A percentile compares a stretch with the other conserved stretches of the same genome.
Evolutionary conservation across 1,140 invertebrate genomes (phyloP).

Genomic region (Colletes latitarsis): DNA sequence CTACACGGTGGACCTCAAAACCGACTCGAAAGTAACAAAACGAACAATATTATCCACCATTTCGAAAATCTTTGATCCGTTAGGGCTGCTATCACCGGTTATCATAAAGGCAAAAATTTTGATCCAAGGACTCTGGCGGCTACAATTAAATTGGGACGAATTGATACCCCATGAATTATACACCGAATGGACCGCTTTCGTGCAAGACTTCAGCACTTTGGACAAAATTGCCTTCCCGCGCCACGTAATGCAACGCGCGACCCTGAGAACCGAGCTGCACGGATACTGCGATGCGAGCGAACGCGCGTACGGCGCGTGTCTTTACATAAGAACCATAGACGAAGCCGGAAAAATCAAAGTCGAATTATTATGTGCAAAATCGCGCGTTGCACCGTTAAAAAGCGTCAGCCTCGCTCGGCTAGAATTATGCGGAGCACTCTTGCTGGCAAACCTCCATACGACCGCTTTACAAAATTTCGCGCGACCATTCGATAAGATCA

Average conservation of each 20-base stretch:
- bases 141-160: constrained; percentile 47
- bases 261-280: constrained; percentile 54
- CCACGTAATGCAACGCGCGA: neutral
- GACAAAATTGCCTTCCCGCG: neutral
- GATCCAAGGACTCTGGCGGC: neutral
- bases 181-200: constrained; percentile 55
- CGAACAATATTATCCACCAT: constrained; percentile 3
- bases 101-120: constrained; percentile 5
- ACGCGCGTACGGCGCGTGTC: constrained; percentile 68
- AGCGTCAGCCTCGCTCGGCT: constrained; percentile 57
- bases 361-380: constrained; percentile 50
- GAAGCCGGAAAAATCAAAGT: neutral
- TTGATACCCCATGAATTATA: constrained; percentile 36
- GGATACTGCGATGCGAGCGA: constrained; percentile 75
- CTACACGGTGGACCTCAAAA: neutral
- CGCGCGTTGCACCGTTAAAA: constrained; percentile 47
- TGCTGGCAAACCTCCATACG: constrained; percentile 24
- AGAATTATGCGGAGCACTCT: constrained; percentile 59
- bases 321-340: constrained; percentile 60
- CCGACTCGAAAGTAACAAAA: neutral
- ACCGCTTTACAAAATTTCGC: no score
- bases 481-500: neutral
- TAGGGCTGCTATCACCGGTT: neutral
- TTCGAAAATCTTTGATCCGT: constrained; percentile 7
- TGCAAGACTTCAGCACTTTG: constrained; percentile 21